These are phyloP conservation scores for Penelope pileata DNA, from an alignment of 2,113 vertebrate genomes.

Conservation along the genomic window DNA sequence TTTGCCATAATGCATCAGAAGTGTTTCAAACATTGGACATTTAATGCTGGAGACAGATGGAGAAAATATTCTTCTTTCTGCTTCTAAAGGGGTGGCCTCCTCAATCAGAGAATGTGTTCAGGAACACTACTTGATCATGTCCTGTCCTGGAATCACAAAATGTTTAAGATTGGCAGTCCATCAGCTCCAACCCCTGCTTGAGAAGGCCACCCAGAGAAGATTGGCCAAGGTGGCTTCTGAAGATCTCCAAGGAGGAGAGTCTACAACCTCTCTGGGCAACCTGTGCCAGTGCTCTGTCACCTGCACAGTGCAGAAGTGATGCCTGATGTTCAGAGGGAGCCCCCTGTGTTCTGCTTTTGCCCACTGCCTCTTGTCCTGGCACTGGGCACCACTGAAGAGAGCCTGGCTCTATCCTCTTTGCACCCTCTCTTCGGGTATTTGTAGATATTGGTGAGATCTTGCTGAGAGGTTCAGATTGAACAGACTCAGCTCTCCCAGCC, in stretches of 20 bases:
- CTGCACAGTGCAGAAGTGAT: background rate
- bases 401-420: background rate
- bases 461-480: too few relatives aligned
- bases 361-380: background rate
- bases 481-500: background rate
- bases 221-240: background rate
- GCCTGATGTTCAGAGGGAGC: background rate
- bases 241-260: background rate
- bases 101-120: background rate
- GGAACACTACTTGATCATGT: background rate
- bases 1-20: background rate
- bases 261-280: background rate
- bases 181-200: background rate
- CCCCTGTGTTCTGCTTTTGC: background rate
- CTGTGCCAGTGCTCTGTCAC: background rate
- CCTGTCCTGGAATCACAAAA: background rate
- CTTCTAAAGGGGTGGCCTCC: background rate
- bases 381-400: background rate
- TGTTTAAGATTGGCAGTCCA: background rate
- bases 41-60: background rate
- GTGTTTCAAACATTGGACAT: background rate
- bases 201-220: background rate
- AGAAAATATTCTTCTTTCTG: background rate
- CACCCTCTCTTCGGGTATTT: background rate
- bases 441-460: background rate